Evolutionary conservation across 2,113 vertebrate species (phyloP), one percentile per base, ranked within the genome.

Genomic region (Carassius carassius): DNA sequence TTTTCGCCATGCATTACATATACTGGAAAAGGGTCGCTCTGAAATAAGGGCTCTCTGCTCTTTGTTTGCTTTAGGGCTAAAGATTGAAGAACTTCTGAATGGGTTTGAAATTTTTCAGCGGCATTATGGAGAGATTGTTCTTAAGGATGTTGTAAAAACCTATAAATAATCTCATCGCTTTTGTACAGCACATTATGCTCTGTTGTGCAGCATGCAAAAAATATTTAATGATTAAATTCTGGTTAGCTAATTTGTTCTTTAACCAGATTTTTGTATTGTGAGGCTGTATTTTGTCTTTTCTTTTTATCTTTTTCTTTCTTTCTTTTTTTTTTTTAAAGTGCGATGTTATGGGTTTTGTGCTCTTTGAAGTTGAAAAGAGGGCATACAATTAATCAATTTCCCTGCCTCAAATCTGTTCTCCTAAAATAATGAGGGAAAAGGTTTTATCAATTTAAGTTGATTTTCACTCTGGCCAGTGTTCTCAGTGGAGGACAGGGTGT

Each of bases 371-470:
- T 58, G 58, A 83, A 78, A 83, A 75, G 58, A 85, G 78, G 56
- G 56, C 81, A 75, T 73, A 25, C 14, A 74, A 69, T 80, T 81
- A 85, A 75, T 80, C 51, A 65, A 86, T 81, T 88, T 84, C 62
- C 41, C 58, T 51, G 72, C 69, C 78, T 77, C 65, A 80, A 81
- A 84, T 79, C 19, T 77, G 35, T 41, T 83, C 94, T 92, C 90
- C 92, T 93, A 93, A 92, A 91, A 93, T 93, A 92, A 94, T 93
- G 90, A 94, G 93, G 44, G 91, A 85, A 92, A 91, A 89, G 51
- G 88, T 87, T 87, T 89, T 86, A 86, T 87, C 86, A 82, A 80
- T 79, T 76, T 84, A 65, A 76, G 62, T 41, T 29, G 47, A 85
- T 74, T 80, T 85, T 63, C n/a, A 63, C 74, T 88, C 91, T 89